Conservation (phyloP, 2,113 vertebrate genomes). For the Callipepla californica region DNA sequence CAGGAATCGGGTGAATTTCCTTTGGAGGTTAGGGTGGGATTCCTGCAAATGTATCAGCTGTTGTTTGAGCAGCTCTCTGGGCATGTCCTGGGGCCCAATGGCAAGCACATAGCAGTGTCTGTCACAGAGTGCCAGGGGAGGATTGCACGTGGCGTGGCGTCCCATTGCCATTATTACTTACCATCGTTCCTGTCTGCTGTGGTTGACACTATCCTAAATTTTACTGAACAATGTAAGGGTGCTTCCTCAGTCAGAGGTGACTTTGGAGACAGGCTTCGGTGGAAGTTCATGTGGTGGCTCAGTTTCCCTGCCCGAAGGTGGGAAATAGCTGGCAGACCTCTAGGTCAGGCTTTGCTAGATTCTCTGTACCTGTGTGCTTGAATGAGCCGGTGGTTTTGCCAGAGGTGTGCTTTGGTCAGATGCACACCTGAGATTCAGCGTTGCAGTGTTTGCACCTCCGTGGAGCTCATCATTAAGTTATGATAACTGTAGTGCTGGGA, state of each 20-base stretch:
- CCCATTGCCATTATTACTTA: not conserved
- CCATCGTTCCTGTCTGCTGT: rapidly evolving
- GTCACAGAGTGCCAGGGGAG: rapidly evolving
- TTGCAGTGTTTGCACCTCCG: not conserved
- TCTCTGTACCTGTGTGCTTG: not conserved
- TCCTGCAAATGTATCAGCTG: rapidly evolving
- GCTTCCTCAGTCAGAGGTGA: not conserved
- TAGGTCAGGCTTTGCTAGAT: not conserved
- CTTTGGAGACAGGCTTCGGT: not conserved
- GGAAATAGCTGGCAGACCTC: not conserved
- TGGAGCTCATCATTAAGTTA: not conserved
- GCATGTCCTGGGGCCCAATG: not conserved
- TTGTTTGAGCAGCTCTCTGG: not conserved
- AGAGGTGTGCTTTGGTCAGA: not conserved
- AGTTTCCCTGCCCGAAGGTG: not conserved
- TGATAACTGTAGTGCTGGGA: not conserved
- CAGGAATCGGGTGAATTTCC: rapidly evolving
- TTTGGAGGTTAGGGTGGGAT: not conserved
- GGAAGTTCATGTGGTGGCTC: not conserved
- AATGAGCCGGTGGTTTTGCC: not conserved
- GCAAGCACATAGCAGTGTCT: rapidly evolving
- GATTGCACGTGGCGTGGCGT: rapidly evolving
- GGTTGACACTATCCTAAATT: rapidly evolving
- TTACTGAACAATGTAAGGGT: not conserved
- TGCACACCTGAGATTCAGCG: not conserved